These are phyloP conservation scores for Anseranas semipalmata DNA, from an alignment of 2,113 vertebrate species.

Conservation along the genomic window DNA sequence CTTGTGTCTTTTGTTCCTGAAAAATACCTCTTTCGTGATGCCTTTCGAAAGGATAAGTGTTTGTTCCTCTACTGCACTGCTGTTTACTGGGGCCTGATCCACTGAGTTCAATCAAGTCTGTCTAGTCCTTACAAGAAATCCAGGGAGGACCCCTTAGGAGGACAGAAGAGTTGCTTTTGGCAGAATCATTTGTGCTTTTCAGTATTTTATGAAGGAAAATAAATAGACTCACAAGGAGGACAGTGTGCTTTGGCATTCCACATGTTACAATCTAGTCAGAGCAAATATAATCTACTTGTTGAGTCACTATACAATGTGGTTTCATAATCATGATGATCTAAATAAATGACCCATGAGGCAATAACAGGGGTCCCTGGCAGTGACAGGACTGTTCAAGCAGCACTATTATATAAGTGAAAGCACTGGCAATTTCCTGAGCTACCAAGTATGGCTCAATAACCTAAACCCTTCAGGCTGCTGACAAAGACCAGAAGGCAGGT, in stretches of 20 bases:
- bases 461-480: neutral
- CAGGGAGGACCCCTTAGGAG: neutral
- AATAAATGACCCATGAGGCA: neutral
- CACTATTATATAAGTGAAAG: neutral
- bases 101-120: neutral
- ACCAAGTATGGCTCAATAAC: neutral
- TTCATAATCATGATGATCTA: neutral
- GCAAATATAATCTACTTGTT: neutral
- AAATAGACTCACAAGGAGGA: neutral
- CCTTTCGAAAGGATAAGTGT: neutral
- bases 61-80: neutral
- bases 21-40: neutral
- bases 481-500: neutral
- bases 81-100: neutral
- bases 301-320: neutral
- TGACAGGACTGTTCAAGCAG: neutral
- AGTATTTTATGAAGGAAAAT: constrained; percentile 29
- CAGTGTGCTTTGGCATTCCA: neutral
- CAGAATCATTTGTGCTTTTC: neutral
- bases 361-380: neutral
- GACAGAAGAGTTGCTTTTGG: neutral
- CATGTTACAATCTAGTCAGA: neutral
- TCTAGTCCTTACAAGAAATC: neutral
- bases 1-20: neutral
- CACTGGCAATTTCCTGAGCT: neutral